Conservation (phyloP, 2,888 invertebrate species). For the Agrotis segetum region DNA sequence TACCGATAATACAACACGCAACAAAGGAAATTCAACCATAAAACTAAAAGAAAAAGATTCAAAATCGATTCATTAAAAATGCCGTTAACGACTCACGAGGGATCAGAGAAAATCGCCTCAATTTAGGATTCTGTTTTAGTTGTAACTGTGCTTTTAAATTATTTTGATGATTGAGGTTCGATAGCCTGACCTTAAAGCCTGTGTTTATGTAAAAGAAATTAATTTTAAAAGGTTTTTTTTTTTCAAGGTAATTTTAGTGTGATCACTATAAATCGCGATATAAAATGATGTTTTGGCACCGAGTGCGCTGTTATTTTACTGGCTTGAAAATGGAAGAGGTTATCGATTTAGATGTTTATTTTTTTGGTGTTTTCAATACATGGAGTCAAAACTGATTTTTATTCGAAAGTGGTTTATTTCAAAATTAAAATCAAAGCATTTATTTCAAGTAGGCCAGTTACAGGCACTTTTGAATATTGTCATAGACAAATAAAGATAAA, state of each 20-base stretch:
- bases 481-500: too few relatives aligned
- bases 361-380: too few relatives aligned
- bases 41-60: conserved; percentile 67
- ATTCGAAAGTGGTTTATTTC: too few relatives aligned
- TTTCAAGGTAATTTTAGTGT: conserved; percentile 20
- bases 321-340: too few relatives aligned
- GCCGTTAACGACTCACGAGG: conserved; percentile 81
- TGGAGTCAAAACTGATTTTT: too few relatives aligned
- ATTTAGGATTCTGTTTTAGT: conserved; percentile 84
- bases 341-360: too few relatives aligned
- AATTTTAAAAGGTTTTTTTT: conserved; percentile 51
- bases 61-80: conserved; percentile 59
- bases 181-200: conserved; percentile 44
- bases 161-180: conserved; percentile 64
- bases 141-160: conserved; percentile 71
- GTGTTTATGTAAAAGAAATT: conserved; percentile 46
- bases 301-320: background rate
- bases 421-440: too few relatives aligned
- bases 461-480: too few relatives aligned
- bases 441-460: too few relatives aligned
- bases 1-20: conserved; percentile 74
- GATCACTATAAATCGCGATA: conserved; percentile 36
- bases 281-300: conserved; percentile 22
- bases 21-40: conserved; percentile 70
- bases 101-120: conserved; percentile 80